Evolutionary conservation across 2,113 vertebrate species (phyloP), one percentile per base, ranked within the genome.

Genomic region (Strix aluco): DNA sequence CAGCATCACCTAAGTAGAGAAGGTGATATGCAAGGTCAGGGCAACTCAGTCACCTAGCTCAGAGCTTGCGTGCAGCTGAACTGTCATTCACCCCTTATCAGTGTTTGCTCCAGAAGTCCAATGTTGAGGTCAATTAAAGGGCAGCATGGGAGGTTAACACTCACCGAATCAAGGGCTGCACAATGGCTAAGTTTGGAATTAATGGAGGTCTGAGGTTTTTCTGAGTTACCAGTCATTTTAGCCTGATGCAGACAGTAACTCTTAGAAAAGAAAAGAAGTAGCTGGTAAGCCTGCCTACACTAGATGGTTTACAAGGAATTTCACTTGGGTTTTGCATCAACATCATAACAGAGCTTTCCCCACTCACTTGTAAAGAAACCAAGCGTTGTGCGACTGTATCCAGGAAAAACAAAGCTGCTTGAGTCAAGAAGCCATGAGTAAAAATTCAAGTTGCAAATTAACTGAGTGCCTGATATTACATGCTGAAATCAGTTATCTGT

Each of bases 361-460:
- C 27, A 11, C 34, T 75, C 57, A 9, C 26, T 71, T 27, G 4
- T 54, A 38, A 1, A 70, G 47, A 61, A 92, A 85, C 22, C 21
- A 61, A 63, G 13, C 2, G 0, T 55, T 0, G 0, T 65, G 32
- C 5, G 0, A 44, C 40, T 65, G 13, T 15, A 70, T 78, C 58
- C 62, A 83, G 58, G 62, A 88, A 69, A 92, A 93, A 95, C 18
- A 92, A 94, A 91, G 63, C 90, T 90, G 59, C 84, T 93, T 36
- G 66, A 92, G 59, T 92, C 40, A 63, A 79, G 61, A 91, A 95
- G 42, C 44, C 73, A 52, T 25, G 59, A 95, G 57, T 57, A 80
- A 92, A 96, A 95, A 83, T 82, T 95, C 66, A 94, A 77, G 58
- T 21, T 92, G 54, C 29, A 95, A 91, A 93, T 95, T 95, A 95